phyloP scores from a whole-genome alignment of 92 coral and sea anemone genomes.

The Epizoanthus fatuus region DNA sequence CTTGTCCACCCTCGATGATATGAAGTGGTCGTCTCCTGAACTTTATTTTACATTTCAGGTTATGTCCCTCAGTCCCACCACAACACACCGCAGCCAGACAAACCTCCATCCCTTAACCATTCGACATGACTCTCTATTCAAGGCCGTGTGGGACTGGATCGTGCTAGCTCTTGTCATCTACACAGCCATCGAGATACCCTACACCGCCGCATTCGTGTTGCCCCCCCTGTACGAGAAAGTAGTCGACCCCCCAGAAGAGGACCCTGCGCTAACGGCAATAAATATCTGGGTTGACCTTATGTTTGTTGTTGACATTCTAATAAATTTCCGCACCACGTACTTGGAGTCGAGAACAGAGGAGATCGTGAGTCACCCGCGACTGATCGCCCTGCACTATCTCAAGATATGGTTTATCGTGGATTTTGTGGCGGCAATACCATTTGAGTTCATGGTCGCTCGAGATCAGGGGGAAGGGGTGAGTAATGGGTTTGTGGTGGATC shows the following conservation, averaged over 20 bases:
- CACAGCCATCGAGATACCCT: conserved; percentile 98
- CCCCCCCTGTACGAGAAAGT: conserved; percentile 32
- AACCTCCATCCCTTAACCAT: conserved; percentile 86
- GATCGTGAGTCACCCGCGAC: conserved; percentile 81
- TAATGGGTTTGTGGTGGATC: conserved; percentile 92
- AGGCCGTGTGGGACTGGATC: conserved; percentile 99
- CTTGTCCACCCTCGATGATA: too few relatives aligned
- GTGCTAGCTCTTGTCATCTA: conserved; percentile 88
- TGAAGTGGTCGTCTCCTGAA: not conserved
- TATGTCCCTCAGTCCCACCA: conserved; percentile 92
- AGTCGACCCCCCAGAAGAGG: conserved; percentile 41
- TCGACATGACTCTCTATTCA: conserved; percentile 94
- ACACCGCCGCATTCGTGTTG: conserved; percentile 86
- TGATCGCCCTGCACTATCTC: conserved; percentile 91
- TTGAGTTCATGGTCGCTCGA: conserved; percentile 79
- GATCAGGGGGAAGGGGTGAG: conserved; percentile 58
- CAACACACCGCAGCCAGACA: conserved; percentile 79
- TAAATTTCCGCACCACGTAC: conserved; percentile 96
- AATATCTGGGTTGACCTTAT: conserved; percentile 91
- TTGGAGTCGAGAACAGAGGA: conserved; percentile 70
- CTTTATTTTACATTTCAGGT: conserved; percentile 69
- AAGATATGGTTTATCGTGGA: conserved; percentile 97
- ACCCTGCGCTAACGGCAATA: conserved; percentile 61
- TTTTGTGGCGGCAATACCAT: conserved; percentile 96
- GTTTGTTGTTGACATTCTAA: conserved; percentile 92